Evolutionary conservation across 1,140 invertebrate species (phyloP).

Genomic region (Euura lappo): DNA sequence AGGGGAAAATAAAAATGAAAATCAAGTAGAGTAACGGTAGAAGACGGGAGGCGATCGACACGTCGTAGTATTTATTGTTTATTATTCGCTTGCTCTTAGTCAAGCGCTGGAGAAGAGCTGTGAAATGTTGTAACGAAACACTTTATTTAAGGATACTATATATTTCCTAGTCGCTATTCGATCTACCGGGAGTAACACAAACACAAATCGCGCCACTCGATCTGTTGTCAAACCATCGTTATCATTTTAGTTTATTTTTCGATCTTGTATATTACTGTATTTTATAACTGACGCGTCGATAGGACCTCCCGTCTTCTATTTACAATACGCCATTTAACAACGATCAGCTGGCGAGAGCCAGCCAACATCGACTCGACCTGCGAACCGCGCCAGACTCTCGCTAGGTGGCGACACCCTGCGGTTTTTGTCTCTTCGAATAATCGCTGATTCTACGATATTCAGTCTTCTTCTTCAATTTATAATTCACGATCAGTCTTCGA

Average conservation of each 20-base stretch:
- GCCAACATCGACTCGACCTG: neutral
- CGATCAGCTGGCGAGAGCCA: neutral
- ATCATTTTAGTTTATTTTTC: conserved; percentile 12
- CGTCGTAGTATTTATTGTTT: conserved; percentile 21
- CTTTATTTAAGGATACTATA: neutral
- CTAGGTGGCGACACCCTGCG: neutral
- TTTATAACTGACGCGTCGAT: conserved; percentile 31
- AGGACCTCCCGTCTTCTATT: conserved; percentile 44
- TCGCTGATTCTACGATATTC: too few species aligned
- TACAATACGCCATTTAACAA: conserved; percentile 12
- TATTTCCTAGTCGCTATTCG: neutral
- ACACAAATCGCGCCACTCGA: conserved; percentile 28
- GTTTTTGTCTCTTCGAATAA: neutral
- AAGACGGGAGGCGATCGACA: conserved; percentile 46
- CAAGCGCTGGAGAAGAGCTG: too few species aligned
- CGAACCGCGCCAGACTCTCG: neutral
- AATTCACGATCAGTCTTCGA: too few species aligned
- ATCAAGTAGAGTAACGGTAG: conserved; percentile 13
- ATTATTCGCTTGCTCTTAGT: too few species aligned
- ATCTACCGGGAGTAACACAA: conserved; percentile 11
- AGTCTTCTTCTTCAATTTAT: too few species aligned
- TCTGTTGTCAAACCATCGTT: conserved; percentile 27
- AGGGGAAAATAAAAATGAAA: neutral
- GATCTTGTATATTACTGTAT: too few species aligned
- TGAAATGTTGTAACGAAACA: too few species aligned